Evolutionary conservation across 1,140 invertebrate species (phyloP).

Genomic region (Orius insidiosus): DNA sequence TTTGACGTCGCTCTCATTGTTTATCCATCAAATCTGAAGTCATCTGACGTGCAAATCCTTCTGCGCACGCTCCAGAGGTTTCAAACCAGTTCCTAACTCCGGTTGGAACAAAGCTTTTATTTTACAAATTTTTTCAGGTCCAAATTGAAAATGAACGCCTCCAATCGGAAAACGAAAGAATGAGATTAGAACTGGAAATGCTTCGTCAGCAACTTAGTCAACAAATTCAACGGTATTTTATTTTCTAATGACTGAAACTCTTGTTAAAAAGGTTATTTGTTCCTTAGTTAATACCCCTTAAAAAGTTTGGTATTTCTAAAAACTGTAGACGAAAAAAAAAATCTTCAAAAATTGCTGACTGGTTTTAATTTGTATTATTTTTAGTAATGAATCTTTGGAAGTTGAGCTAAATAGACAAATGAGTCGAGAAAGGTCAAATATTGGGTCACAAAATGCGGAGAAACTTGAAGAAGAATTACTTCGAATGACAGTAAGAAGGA

Average conservation of each 20-base stretch:
- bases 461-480: conserved; percentile 7
- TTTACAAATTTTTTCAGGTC: conserved; percentile 24
- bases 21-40: too few relatives aligned
- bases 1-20: too few relatives aligned
- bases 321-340: too few relatives aligned
- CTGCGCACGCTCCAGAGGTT: too few relatives aligned
- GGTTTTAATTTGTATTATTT: conserved; percentile 17
- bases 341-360: background rate
- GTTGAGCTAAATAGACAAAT: conserved; percentile 31
- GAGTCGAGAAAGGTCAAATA: conserved; percentile 32
- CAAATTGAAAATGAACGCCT: conserved; percentile 37
- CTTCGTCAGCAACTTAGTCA: conserved; percentile 31
- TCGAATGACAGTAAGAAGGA: conserved; percentile 1
- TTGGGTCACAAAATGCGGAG: conserved; percentile 17
- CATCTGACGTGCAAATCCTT: too few relatives aligned
- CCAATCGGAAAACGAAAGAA: conserved; percentile 34
- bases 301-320: too few relatives aligned
- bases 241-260: too few relatives aligned
- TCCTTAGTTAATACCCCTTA: too few relatives aligned
- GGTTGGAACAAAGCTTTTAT: too few relatives aligned
- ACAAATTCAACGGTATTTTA: conserved; percentile 28
- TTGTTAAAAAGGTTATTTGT: too few relatives aligned
- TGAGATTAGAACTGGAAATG: conserved; percentile 35
- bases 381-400: conserved; percentile 31
- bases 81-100: too few relatives aligned